Base-by-base conservation (phyloP, 2,113 vertebrate species). In the Forbesichthys papilliferus region DNA sequence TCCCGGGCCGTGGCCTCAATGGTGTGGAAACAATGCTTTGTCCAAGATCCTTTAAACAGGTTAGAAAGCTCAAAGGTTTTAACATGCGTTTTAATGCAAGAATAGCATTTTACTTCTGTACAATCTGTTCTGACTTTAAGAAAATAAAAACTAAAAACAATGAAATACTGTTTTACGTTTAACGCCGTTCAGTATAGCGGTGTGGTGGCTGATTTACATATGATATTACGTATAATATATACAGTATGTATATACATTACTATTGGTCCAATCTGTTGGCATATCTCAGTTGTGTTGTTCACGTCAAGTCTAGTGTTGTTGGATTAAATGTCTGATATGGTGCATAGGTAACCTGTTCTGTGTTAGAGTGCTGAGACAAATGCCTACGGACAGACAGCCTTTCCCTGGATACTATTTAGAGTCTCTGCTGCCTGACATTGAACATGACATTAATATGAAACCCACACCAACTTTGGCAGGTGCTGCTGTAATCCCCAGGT, bases 1-100 rank as follows among this genome's bases (percentile, higher is more conserved):
- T 99, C 97, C 75, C 85, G 96, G n/a, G 96, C 98, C 0, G 96
- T 99, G 55, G 97, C 98, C 0, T 97, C 95, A 12, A 98, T 99
- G 96, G 93, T 99, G 69, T 99, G 98, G 98, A 97, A 93, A 57
- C 94, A 97, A 61, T 98, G 98, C 77, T 99, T 99, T 83, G 72
- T 93, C 64, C 93, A 93, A 81, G 94, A 99, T 71, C 97, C 97
- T 0, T 93, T 99, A 64, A 94, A 95, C 90, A 95, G 98, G 97
- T 99, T 93, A 93, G 68, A 55, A 11, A 2, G 11, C 7, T 34
- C 12, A n/a, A 46, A 13, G 2, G 42, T 9, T 11, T 61, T 61
- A 10, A 52, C 10, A 9, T 52, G 49, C 49, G 9, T 54, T 7
- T 54, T n/a, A 54, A n/a, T 14, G 13, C 14, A 42, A 42, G 7